Conservation (phyloP, 2,888 invertebrate genomes). For the Eupithecia tripunctaria region DNA sequence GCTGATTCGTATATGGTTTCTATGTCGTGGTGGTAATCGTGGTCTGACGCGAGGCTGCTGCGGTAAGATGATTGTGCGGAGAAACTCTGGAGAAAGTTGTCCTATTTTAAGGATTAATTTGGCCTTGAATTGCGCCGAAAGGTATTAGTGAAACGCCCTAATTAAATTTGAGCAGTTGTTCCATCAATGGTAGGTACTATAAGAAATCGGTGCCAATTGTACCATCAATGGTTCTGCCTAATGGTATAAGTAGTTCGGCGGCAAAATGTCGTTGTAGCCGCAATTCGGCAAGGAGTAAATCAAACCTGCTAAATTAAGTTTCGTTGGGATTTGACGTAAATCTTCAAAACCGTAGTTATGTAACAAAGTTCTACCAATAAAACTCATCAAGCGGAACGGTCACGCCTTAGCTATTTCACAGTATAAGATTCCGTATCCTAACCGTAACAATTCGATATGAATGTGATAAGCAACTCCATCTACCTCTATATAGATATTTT, state of each 20-base stretch:
- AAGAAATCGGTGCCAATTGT: no score
- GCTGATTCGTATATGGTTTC: conserved; percentile 73
- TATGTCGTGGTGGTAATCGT: conserved; percentile 70
- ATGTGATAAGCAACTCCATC: background rate
- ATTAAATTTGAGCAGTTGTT: no score
- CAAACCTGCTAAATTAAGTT: background rate
- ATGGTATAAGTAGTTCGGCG: no score
- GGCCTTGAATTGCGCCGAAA: background rate
- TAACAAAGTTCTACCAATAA: background rate
- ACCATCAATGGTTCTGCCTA: no score
- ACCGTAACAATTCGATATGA: background rate
- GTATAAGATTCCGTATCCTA: background rate
- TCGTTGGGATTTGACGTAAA: background rate
- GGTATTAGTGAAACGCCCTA: background rate
- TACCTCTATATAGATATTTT: no score
- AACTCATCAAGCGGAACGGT: background rate
- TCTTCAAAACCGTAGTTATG: background rate
- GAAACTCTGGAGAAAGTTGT: background rate
- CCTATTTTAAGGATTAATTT: background rate
- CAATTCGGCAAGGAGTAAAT: background rate
- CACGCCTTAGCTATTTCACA: background rate
- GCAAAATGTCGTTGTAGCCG: background rate
- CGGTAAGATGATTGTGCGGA: conserved; percentile 18
- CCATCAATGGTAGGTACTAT: no score
- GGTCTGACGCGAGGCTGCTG: conserved; percentile 47